Evolutionary conservation across 2,888 invertebrate genomes (phyloP), one percentile per base, ranked within the genome.

Genomic region (Galeruca laticollis): DNA sequence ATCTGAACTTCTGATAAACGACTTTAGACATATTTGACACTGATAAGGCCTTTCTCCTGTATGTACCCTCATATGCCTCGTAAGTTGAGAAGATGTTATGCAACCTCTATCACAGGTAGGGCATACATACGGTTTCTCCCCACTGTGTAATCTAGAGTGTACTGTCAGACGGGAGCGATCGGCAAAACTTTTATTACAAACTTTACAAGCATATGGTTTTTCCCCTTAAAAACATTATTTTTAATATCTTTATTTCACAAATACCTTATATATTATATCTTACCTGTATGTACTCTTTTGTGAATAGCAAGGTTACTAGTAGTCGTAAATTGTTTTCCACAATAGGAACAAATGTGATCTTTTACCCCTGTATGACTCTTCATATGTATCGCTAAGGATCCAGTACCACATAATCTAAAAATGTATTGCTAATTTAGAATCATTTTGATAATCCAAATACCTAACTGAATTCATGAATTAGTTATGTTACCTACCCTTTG

Each of bases 21-120:
- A 82, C 8, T 57, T 68, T 59, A 82, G 76, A 69, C 85, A 85
- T 57, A 84, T 77, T 62, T 77, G 78, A 72, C 85, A 85, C 10
- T 75, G 76, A 69, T 85, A 86, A 0, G 87, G 87, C 73, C 86
- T 86, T 73, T 86, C 86, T 2, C 85, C 86, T 2, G 86, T 86
- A 79, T 90, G 90, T 47, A 89, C 89, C 59, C 89, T 80, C 75
- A 86, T 77, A 72, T 87, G 87, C 75, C 87, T 87, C 63, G 87
- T 87, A 70, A 87, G 73, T 69, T 85, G 85, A 1, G 84, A 85
- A 0, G 85, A 85, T 75, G 83, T 84, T 37, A 85, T 83, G 70
- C 84, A 86, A 18, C 85, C 85, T 54, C 84, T 78, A 20, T 79
- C 80, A 70, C 85, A 86, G 20, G 77, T 75, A 26, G 79, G 76